phyloP scores from a whole-genome alignment of 2,888 invertebrate species.

The Aphidoletes aphidimyza region DNA sequence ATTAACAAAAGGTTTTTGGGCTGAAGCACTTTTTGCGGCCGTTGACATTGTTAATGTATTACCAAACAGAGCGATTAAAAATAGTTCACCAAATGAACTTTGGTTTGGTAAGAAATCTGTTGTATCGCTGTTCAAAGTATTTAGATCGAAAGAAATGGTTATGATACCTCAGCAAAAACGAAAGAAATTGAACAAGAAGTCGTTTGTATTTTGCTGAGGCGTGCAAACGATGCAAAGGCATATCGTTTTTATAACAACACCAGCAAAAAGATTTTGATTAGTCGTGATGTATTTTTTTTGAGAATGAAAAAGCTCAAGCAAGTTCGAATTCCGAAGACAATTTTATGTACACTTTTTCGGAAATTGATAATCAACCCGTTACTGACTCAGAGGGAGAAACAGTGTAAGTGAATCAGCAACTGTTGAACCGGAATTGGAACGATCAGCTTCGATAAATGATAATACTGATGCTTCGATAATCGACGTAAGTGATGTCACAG shows the following conservation, averaged over 20 bases:
- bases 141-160: slow-evolving; percentile 55
- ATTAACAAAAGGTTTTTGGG: slow-evolving; percentile 60
- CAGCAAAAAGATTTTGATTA: background rate
- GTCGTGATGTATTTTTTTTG: slow-evolving; percentile 43
- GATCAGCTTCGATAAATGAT: background rate
- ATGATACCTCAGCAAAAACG: background rate
- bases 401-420: background rate
- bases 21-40: slow-evolving; percentile 62
- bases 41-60: slow-evolving; percentile 61
- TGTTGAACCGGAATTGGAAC: too few species aligned
- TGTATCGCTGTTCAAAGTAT: slow-evolving; percentile 48
- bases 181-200: background rate
- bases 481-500: too few species aligned
- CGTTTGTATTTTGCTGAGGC: slow-evolving; percentile 60
- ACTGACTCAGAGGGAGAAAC: background rate
- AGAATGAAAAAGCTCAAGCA: background rate
- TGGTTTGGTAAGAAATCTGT: slow-evolving; percentile 55
- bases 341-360: too few species aligned
- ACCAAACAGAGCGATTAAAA: too few species aligned
- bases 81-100: slow-evolving; percentile 61
- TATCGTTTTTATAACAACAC: slow-evolving; percentile 59
- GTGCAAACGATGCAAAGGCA: slow-evolving; percentile 60
- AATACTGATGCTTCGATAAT: too few species aligned
- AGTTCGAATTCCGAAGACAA: background rate
- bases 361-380: background rate